These are phyloP conservation scores for Drosophila ochracea DNA, from an alignment of 2,888 invertebrate genomes.

Conservation along the genomic window DNA sequence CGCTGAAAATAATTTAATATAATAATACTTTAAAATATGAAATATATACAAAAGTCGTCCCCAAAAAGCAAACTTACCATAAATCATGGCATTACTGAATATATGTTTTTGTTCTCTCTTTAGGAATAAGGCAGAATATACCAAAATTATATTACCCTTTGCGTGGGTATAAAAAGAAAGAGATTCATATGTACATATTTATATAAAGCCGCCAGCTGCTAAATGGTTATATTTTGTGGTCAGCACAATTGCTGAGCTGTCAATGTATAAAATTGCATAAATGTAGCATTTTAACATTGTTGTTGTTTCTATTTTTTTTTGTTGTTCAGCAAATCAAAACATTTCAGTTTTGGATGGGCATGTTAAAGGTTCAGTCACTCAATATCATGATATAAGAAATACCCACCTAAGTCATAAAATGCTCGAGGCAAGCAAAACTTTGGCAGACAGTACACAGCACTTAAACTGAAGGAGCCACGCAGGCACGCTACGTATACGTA, in stretches of 20 bases:
- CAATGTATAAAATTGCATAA: conserved; percentile 69
- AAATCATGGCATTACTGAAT: not conserved
- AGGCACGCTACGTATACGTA: conserved; percentile 61
- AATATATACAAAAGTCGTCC: not conserved
- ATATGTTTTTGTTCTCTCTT: not conserved
- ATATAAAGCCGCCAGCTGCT: conserved; percentile 59
- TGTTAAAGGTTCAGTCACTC: conserved; percentile 50
- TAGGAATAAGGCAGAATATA: not conserved
- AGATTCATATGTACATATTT: conserved; percentile 21
- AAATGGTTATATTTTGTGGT: conserved; percentile 45
- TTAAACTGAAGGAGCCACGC: conserved; percentile 6
- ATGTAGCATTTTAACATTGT: conserved; percentile 39
- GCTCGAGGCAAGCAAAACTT: conserved; percentile 58
- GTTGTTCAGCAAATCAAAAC: conserved; percentile 18
- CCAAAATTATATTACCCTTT: not conserved
- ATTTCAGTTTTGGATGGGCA: conserved; percentile 56
- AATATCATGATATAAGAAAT: conserved; percentile 32
- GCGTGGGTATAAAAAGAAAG: conserved; percentile 5
- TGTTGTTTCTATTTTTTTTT: conserved; percentile 19
- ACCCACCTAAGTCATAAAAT: conserved; percentile 50
- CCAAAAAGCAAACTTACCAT: not conserved
- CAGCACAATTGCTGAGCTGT: conserved; percentile 55
- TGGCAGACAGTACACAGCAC: conserved; percentile 26
- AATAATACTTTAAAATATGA: not conserved
- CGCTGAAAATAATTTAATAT: not conserved